Percentiles rank a stretch among this genome's conserved stretches.
Evolutionary conservation across 2,113 vertebrate species (phyloP).

Genomic region (Pipa parva): DNA sequence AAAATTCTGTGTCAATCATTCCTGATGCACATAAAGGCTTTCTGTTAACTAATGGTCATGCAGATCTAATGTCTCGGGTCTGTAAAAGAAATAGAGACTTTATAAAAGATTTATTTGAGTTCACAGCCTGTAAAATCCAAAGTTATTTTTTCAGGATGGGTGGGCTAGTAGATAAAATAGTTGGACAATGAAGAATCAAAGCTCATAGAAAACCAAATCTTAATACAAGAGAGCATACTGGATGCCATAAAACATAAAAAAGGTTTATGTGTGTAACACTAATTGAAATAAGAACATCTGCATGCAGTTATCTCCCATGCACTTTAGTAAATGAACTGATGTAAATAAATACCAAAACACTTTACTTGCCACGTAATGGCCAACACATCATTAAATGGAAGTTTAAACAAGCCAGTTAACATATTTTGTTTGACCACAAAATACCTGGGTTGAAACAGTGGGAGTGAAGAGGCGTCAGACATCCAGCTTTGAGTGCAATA

Average conservation of each 20-base stretch:
- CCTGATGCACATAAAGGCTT: too few species aligned
- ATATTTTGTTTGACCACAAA: constrained; percentile 59
- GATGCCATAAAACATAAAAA: constrained; percentile 56
- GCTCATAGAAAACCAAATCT: constrained; percentile 54
- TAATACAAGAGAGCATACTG: constrained; percentile 56
- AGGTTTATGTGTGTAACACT: constrained; percentile 54
- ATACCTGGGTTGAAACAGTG: neutral
- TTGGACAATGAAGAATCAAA: constrained; percentile 59
- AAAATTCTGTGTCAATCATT: too few species aligned
- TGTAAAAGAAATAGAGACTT: constrained; percentile 45
- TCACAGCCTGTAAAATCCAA: constrained; percentile 43
- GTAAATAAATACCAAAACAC: constrained; percentile 57
- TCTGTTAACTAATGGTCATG: constrained; percentile 36
- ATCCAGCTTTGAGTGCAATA: neutral
- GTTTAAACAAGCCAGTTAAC: constrained; percentile 64
- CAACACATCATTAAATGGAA: constrained; percentile 67
- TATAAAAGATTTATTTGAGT: constrained; percentile 50
- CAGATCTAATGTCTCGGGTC: constrained; percentile 40
- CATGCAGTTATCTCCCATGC: constrained; percentile 52
- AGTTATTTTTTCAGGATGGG: constrained; percentile 56
- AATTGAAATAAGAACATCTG: constrained; percentile 56
- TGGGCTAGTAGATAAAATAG: constrained; percentile 60
- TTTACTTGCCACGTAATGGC: constrained; percentile 56
- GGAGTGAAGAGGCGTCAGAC: constrained; percentile 9
- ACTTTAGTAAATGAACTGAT: constrained; percentile 58